Evolutionary conservation across 1,140 invertebrate species (phyloP), one percentile per base, ranked within the genome.

Genomic region (Drosophila parabipectinata): DNA sequence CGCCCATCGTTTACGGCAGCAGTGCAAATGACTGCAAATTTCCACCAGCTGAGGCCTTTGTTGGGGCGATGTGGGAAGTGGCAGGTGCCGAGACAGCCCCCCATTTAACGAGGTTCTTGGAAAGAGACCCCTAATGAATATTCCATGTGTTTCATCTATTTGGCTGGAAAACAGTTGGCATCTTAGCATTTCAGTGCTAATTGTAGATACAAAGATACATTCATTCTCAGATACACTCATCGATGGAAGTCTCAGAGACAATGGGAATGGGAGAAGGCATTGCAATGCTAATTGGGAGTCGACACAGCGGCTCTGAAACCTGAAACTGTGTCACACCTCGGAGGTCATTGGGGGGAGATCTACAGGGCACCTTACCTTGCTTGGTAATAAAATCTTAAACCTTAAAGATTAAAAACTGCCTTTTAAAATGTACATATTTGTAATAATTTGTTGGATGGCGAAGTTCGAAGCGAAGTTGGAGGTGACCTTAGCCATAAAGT

Each of bases 1-100:
- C 81, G 81, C 77, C 80, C 81, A 76, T 61, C 81, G 52, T 63
- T 79, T 76, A 82, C 51, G 44, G 41, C 34, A 74, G 54, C 15
- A 26, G 50, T 72, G 15, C 15, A 15, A 72, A 74, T 74, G 47
- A 57, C 60, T 66, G 72, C 72, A 58, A 75, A 75, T 75, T 66
- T 75, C 48, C 60, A 59, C 57, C 50, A 76, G 28, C 56, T 41
- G 44, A 39, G 63, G 32, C 37, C 28, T 60, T 67, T 58, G 53
- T 75, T 69, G 48, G 30, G 48, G 64, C 44, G 26, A 30, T 56
- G 60, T 56, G 39, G 60, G 15, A 10, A 59, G 45, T 9, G 30
- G 55, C 26, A 44, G 34, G 59, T 64, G 64, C 60, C 10, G 30
- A 15, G 6, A 21, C 59, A 39, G 18, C 5, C 26, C 26, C 26